Conservation (phyloP, 2,797 vertebrate genomes). For the Acanthurus tractus region DNA sequence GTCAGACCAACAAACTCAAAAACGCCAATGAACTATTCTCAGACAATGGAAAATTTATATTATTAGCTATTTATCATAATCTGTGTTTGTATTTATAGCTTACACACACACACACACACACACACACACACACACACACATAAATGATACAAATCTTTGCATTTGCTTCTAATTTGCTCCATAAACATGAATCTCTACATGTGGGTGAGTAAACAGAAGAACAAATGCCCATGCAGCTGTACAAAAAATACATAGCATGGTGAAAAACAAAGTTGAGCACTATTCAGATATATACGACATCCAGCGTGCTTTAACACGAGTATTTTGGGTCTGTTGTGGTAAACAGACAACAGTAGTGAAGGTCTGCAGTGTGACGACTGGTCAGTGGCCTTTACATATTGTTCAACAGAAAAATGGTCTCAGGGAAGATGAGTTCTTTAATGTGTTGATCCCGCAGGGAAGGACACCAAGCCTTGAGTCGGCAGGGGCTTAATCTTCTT, state of each 20-base stretch:
- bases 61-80: too few species aligned
- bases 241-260: conserved; percentile 4
- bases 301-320: not conserved
- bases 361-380: conserved; percentile 18
- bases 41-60: too few species aligned
- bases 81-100: not conserved
- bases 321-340: conserved; percentile 13
- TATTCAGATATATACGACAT: conserved; percentile 10
- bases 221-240: not conserved
- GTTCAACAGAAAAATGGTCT: conserved; percentile 27
- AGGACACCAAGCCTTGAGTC: conserved; percentile 32
- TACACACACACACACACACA: not conserved
- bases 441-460: conserved; percentile 58
- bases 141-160: not conserved
- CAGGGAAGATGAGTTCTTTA: conserved; percentile 29
- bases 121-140: not conserved
- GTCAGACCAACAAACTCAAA: conserved; percentile 19
- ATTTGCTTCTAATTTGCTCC: not conserved
- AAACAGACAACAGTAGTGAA: conserved; percentile 36
- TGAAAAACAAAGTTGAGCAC: conserved; percentile 16
- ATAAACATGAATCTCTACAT: conserved; percentile 10
- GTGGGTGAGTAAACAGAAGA: not conserved
- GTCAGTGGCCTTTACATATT: conserved; percentile 45
- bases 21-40: too few species aligned
- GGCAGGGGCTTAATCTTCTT: conserved; percentile 50